Percentiles rank a stretch among this genome's conserved stretches.
Conservation (phyloP, 2,888 invertebrate species). For the Lepidonotus clava region DNA sequence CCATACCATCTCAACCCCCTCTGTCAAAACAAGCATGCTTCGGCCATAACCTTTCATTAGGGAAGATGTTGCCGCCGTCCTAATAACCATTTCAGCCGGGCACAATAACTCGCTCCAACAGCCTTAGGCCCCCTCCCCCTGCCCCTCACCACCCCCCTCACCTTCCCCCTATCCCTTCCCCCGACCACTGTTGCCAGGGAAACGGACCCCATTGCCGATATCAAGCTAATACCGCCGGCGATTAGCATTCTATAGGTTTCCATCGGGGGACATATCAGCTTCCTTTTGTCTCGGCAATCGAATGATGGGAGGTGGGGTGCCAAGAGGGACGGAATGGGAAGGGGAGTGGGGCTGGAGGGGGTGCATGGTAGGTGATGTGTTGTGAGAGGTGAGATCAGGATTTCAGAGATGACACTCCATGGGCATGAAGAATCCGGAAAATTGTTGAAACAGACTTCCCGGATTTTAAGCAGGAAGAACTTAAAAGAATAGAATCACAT, state of each 20-base stretch:
- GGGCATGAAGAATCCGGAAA: too few species aligned
- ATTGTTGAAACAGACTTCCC: too few species aligned
- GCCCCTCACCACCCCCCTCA: background rate
- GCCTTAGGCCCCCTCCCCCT: background rate
- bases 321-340: background rate
- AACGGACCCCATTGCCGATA: constrained; percentile 46
- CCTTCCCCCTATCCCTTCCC: background rate
- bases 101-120: constrained; percentile 38
- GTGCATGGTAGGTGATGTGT: background rate
- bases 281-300: constrained; percentile 40
- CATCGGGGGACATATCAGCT: constrained; percentile 18
- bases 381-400: background rate
- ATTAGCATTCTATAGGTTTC: constrained; percentile 46
- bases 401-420: background rate
- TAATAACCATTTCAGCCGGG: constrained; percentile 38
- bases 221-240: constrained; percentile 31
- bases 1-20: constrained; percentile 16
- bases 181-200: constrained; percentile 28
- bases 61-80: background rate
- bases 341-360: background rate
- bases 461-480: too few species aligned
- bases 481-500: too few species aligned
- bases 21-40: constrained; percentile 47
- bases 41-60: constrained; percentile 48
- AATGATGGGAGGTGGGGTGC: constrained; percentile 8